phyloP scores from a whole-genome alignment of 2,888 invertebrate species.

The Phoenoteleia sp. region DNA sequence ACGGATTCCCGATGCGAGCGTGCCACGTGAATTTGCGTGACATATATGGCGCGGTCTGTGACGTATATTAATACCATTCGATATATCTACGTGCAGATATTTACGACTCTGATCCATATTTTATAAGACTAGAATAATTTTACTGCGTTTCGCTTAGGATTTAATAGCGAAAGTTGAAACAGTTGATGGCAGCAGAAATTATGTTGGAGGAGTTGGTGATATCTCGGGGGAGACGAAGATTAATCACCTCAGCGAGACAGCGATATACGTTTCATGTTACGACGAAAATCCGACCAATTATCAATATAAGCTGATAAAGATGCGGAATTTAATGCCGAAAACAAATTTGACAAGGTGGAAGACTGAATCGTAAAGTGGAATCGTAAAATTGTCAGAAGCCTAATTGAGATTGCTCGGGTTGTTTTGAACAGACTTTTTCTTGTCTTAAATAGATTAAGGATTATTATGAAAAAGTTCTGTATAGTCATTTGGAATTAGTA shows the following conservation, averaged over 20 bases:
- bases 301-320: background rate
- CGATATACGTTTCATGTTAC: background rate
- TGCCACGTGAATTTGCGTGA: slow-evolving; percentile 25
- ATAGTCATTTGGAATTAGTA: too few relatives aligned
- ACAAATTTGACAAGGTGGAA: slow-evolving; percentile 1
- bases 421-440: background rate
- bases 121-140: background rate
- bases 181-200: background rate
- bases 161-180: slow-evolving; percentile 31
- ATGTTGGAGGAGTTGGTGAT: background rate
- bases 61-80: slow-evolving; percentile 24
- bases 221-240: slow-evolving; percentile 2
- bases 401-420: too few relatives aligned
- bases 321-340: background rate
- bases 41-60: slow-evolving; percentile 20
- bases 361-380: background rate
- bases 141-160: background rate
- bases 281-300: background rate
- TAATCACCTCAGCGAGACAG: background rate
- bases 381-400: background rate
- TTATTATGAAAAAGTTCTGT: too few relatives aligned
- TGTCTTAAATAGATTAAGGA: too few relatives aligned
- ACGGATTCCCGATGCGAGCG: slow-evolving; percentile 9
- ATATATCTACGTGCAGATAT: background rate
- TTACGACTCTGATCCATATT: background rate